Percentiles rank a stretch among this genome's conserved stretches.
phyloP scores from a whole-genome alignment of 2,888 invertebrate species.

The Melanchra persicariae region DNA sequence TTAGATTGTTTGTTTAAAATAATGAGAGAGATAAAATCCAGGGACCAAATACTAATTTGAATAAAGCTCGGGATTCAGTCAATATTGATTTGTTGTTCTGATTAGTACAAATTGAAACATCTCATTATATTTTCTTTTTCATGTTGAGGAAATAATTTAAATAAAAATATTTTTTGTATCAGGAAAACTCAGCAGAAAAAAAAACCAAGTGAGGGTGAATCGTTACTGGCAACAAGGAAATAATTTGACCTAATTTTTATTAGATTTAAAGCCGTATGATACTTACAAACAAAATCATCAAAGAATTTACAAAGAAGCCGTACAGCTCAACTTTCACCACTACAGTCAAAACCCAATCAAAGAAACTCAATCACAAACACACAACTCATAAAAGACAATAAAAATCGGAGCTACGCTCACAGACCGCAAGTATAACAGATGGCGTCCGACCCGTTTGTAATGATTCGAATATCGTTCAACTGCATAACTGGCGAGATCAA shows the following conservation, averaged over 20 bases:
- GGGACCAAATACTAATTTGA: conserved; percentile 21
- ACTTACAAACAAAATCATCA: conserved; percentile 3
- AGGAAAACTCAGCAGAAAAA: conserved; percentile 3
- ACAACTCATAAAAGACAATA: conserved; percentile 67
- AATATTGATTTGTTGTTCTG: conserved; percentile 45
- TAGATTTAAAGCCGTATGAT: not conserved
- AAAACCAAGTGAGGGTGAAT: not conserved
- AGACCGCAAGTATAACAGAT: conserved; percentile 70
- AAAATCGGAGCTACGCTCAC: conserved; percentile 57
- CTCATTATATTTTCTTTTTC: conserved; percentile 2
- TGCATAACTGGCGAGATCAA: conserved; percentile 87
- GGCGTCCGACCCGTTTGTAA: conserved; percentile 76
- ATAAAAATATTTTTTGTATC: not conserved
- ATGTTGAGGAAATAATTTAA: not conserved
- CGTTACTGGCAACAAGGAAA: not conserved
- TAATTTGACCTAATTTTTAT: not conserved
- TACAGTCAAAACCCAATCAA: conserved; percentile 40
- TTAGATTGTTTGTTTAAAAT: conserved; percentile 46
- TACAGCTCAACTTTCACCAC: conserved; percentile 15
- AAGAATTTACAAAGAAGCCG: not conserved
- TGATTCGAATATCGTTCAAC: conserved; percentile 85
- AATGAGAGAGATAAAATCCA: conserved; percentile 38
- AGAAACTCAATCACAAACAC: conserved; percentile 57
- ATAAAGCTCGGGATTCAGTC: conserved; percentile 42
- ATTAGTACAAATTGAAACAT: conserved; percentile 5